phyloP scores from a whole-genome alignment of 2,888 invertebrate species.

The Deilephila elpenor region DNA sequence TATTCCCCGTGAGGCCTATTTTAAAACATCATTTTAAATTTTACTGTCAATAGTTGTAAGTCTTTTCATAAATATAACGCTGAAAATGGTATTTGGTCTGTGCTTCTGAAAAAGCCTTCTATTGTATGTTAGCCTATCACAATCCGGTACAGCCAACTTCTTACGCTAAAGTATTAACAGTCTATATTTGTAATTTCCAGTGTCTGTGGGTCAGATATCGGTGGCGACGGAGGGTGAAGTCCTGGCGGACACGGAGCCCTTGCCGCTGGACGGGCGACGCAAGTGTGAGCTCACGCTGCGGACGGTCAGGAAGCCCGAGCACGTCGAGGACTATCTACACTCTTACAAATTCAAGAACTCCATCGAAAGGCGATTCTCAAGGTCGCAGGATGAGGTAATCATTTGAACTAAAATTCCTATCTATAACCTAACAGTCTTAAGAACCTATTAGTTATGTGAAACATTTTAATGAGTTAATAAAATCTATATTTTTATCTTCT shows the following conservation, averaged over 20 bases:
- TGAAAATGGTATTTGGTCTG: no score
- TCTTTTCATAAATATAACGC: no score
- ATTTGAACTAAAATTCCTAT: not conserved
- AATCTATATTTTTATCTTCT: no score
- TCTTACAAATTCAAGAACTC: constrained; percentile 97
- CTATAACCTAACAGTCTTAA: no score
- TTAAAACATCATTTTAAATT: no score
- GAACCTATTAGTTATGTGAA: no score
- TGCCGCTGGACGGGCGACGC: constrained; percentile 61
- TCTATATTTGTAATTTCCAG: constrained; percentile 38
- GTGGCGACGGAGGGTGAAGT: constrained; percentile 44
- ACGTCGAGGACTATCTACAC: constrained; percentile 81
- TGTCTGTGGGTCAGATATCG: constrained; percentile 45
- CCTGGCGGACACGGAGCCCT: constrained; percentile 47
- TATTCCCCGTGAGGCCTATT: no score
- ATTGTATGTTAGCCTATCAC: no score
- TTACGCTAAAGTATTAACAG: not conserved
- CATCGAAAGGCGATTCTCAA: constrained; percentile 94
- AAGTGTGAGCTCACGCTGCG: constrained; percentile 67
- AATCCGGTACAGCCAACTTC: no score
- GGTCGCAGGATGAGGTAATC: constrained; percentile 81
- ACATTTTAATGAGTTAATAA: no score
- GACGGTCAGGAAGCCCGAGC: constrained; percentile 73
- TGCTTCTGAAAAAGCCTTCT: no score
- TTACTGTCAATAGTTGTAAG: no score